Base-by-base conservation (phyloP, 2,113 vertebrate genomes). In the Perca fluviatilis region DNA sequence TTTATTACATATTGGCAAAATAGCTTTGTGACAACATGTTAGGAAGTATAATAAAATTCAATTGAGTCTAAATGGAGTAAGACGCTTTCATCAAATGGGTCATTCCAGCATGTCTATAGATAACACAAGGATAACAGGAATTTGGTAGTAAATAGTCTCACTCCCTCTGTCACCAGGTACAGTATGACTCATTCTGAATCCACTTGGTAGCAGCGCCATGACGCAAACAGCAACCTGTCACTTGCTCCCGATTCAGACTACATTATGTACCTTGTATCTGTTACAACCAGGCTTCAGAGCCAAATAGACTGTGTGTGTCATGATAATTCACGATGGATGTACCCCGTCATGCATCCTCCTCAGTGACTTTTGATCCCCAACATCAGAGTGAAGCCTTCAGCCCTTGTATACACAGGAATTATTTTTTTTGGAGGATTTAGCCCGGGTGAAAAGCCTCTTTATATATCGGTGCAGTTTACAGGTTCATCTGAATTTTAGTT, bases 401-500 rank as follows among this genome's bases (percentile, higher is more conserved):
- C 50, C 10, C n/a, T 70, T 67, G 79, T 65, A 43, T 1, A 70
- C 76, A 76, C 21, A 30, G 30, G 12, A 36, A n/a, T 16, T 1
- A 54, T 79, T 77, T 73, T 49, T 49, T 67, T 50, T 4, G n/a
- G 47, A 46, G 74, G 74, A 79, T 82, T 88, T 61, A 80, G 25
- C 43, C 58, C 25, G 3, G 63, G 66, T 58, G 43, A 74, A 87
- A 88, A 89, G 69, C 85, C 46, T 82, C 71, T 87, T 82, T 79
- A 19, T 64, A 46, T 76, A 49, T 40, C 11, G 0, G 25, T 68
- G 9, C 73, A 74, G 58, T 77, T 79, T 61, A 54, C 40, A 53
- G 64, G 67, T 83, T 69, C 0, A 0, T 51, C 36, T 40, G 62
- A 77, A 46, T 79, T 77, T 65, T 53, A 23, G 67, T 67, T 69